Percentiles rank a stretch among this genome's conserved stretches.
These are phyloP conservation scores for Dicentrarchus labrax DNA, from an alignment of 2,113 vertebrate genomes.

Conservation along the genomic window DNA sequence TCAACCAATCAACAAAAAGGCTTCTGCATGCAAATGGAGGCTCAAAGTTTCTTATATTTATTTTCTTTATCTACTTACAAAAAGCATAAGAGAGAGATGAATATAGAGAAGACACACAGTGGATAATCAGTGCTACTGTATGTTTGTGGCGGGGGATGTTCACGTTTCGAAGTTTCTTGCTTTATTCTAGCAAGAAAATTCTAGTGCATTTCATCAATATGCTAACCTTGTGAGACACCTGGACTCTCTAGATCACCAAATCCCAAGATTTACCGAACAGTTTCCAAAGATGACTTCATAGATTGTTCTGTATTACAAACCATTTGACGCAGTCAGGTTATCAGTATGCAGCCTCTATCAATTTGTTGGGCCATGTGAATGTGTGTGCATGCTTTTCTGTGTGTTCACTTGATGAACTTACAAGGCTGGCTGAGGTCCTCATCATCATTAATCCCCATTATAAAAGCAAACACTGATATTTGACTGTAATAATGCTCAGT, in stretches of 20 bases:
- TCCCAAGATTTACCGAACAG: too few species aligned
- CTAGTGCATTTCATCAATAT: not conserved
- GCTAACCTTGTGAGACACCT: too few species aligned
- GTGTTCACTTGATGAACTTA: conserved; percentile 12
- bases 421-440: conserved; percentile 6
- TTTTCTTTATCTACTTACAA: not conserved
- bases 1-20: not conserved
- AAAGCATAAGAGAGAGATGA: not conserved
- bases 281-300: too few species aligned
- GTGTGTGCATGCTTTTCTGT: not conserved
- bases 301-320: too few species aligned
- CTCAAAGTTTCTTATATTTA: not conserved
- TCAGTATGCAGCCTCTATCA: not conserved
- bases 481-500: conserved; percentile 35
- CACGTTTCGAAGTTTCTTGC: not conserved
- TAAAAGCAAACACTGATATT: conserved; percentile 48
- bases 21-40: not conserved
- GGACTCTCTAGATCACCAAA: too few species aligned
- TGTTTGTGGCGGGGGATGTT: not conserved
- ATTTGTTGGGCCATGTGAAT: not conserved
- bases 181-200: not conserved
- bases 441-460: conserved; percentile 44
- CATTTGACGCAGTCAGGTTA: too few species aligned
- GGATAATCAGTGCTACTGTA: not conserved
- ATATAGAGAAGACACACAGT: not conserved